Evolutionary conservation across 2,113 vertebrate species (phyloP).

Genomic region (Agapornis roseicollis): DNA sequence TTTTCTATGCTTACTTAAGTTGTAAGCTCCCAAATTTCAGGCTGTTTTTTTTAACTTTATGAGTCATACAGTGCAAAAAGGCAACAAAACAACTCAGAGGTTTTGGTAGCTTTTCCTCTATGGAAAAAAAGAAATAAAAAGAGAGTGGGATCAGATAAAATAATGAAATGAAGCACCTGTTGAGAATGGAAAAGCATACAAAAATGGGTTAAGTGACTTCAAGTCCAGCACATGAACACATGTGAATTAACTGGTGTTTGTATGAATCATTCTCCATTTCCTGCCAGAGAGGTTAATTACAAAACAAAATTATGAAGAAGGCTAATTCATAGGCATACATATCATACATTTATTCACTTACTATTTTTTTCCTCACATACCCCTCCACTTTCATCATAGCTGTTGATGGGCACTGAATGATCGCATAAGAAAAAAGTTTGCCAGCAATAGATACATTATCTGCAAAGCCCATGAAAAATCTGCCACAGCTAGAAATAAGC

Average conservation of each 20-base stretch:
- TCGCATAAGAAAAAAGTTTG: not conserved
- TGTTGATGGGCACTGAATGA: not conserved
- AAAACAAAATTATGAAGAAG: not conserved
- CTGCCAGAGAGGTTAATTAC: not conserved
- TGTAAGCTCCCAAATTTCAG: not conserved
- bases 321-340: not conserved
- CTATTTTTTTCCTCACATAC: not conserved
- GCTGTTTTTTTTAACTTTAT: slow-evolving; percentile 16
- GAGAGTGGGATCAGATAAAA: not conserved
- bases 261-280: slow-evolving; percentile 1
- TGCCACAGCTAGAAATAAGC: not conserved
- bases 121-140: not conserved
- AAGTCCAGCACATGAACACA: not conserved
- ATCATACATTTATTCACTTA: not conserved
- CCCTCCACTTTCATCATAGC: not conserved
- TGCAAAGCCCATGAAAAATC: not conserved
- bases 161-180: slow-evolving; percentile 2
- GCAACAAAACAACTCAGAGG: not conserved
- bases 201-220: not conserved
- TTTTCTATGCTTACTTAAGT: not conserved
- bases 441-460: not conserved
- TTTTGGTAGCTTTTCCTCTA: not conserved
- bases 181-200: not conserved
- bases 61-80: slow-evolving; percentile 40
- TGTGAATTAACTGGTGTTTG: not conserved